phyloP scores from a whole-genome alignment of 1,140 invertebrate genomes.

The Lepidurus arcticus region DNA sequence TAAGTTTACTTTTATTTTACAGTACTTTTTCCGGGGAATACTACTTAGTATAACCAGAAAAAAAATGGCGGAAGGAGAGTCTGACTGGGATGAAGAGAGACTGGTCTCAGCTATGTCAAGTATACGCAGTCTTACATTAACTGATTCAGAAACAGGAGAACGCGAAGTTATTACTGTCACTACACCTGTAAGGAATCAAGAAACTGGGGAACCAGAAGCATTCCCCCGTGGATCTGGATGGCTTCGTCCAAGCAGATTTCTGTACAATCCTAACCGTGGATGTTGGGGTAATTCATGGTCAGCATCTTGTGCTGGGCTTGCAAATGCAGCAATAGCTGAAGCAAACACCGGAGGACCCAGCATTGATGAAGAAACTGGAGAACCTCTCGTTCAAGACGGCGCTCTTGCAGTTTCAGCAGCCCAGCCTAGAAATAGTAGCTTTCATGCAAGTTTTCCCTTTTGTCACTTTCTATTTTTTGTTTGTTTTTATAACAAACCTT shows the following conservation, averaged over 20 bases:
- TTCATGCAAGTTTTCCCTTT: neutral
- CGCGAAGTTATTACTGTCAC: neutral
- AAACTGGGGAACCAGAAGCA: neutral
- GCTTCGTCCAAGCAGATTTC: neutral
- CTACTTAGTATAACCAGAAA: neutral
- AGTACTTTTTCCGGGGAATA: too few species aligned
- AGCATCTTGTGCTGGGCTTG: neutral
- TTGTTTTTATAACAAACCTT: too few species aligned
- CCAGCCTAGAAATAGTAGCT: neutral
- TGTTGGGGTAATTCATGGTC: constrained; percentile 7
- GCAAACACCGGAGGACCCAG: neutral
- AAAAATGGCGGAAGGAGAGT: neutral
- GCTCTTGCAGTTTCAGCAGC: neutral
- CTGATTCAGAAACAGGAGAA: constrained; percentile 13
- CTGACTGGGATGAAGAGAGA: neutral
- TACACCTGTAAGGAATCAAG: neutral
- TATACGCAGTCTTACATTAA: neutral
- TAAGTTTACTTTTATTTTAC: too few species aligned
- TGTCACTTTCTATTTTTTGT: neutral
- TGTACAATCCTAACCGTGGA: neutral
- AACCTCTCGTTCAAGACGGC: neutral
- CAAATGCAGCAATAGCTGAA: neutral
- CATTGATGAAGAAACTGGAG: neutral
- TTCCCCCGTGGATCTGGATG: neutral
- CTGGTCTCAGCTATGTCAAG: neutral